Base-by-base conservation (phyloP, 2,888 invertebrate genomes). In the Elaeidobius kamerunicus region DNA sequence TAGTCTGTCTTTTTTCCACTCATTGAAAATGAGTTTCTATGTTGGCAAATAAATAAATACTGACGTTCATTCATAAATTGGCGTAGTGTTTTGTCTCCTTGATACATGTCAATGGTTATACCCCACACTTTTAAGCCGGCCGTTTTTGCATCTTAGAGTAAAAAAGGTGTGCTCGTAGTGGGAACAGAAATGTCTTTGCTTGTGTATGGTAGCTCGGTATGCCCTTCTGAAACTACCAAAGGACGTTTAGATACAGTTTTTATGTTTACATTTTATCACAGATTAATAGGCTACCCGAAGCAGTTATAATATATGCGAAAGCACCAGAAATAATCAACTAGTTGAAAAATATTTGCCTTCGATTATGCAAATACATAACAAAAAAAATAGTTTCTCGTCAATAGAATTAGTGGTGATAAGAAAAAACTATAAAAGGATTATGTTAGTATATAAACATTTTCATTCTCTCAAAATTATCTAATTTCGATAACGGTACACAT, bases 111-210 rank as follows among this genome's bases (percentile, higher is more conserved):
- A 23, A 6, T 23, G 9, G 4, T 17, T 43, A 19, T 54, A 69
- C 69, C 69, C 69, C 69, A 68, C 64, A 61, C 63, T 60, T 64
- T 58, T 69, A 69, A 69, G 69, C 69, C 69, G 69, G 66, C 69
- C 64, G 48, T 63, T 64, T 63, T 62, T 59, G 53, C 55, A 50
- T 59, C 50, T 58, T 55, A 59, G 61, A 61, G 59, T 63, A 61
- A 58, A 60, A 62, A 60, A 39, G 66, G 69, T 68, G 68, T 63
- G 67, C 68, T 67, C 64, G 63, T 63, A 64, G 66, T 69, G 69
- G 69, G 69, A 64, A 69, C 66, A 69, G 60, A 46, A 65, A 62
- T 52, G 51, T 64, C 64, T 65, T 61, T 60, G 64, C 62, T 59
- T 61, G 68, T 69, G 69, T 69, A 69, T 66, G 69, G 66, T 65